phyloP scores from a whole-genome alignment of 2,797 vertebrate species.

The Epinephelus coioides region DNA sequence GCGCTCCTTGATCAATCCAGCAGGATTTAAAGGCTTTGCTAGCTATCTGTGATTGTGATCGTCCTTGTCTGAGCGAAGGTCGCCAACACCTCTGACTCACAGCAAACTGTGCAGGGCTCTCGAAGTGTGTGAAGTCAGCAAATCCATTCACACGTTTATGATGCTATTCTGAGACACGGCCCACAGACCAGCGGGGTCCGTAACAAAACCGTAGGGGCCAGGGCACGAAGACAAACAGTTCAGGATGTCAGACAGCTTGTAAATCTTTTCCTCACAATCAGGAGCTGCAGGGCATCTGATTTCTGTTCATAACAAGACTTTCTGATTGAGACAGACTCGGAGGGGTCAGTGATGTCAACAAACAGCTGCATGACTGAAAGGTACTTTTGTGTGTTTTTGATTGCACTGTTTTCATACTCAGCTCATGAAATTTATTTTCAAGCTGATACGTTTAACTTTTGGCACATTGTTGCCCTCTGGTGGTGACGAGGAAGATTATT shows the following conservation, averaged over 20 bases:
- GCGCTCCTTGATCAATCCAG: slow-evolving; percentile 39
- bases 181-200: slow-evolving; percentile 16
- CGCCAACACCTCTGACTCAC: slow-evolving; percentile 36
- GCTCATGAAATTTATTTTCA: neutral
- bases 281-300: slow-evolving; percentile 20
- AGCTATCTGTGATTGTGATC: slow-evolving; percentile 35
- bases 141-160: slow-evolving; percentile 65
- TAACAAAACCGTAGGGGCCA: slow-evolving; percentile 3
- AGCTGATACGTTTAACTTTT: neutral
- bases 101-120: slow-evolving; percentile 23
- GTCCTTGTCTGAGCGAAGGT: slow-evolving; percentile 54
- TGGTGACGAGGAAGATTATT: neutral
- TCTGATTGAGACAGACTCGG: neutral
- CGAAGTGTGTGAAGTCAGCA: slow-evolving; percentile 37
- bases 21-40: slow-evolving; percentile 59
- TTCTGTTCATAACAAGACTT: neutral
- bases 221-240: neutral
- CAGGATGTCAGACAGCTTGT: slow-evolving; percentile 17
- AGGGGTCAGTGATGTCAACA: slow-evolving; percentile 12
- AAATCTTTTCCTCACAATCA: slow-evolving; percentile 20
- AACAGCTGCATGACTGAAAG: neutral
- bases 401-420: neutral
- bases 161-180: slow-evolving; percentile 53
- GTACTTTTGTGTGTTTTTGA: neutral
- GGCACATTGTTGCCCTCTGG: neutral